Percentiles rank a stretch among this genome's conserved stretches.
These are phyloP conservation scores for Nycticebus coucang DNA, from an alignment of 2,113 vertebrate genomes.

Conservation along the genomic window DNA sequence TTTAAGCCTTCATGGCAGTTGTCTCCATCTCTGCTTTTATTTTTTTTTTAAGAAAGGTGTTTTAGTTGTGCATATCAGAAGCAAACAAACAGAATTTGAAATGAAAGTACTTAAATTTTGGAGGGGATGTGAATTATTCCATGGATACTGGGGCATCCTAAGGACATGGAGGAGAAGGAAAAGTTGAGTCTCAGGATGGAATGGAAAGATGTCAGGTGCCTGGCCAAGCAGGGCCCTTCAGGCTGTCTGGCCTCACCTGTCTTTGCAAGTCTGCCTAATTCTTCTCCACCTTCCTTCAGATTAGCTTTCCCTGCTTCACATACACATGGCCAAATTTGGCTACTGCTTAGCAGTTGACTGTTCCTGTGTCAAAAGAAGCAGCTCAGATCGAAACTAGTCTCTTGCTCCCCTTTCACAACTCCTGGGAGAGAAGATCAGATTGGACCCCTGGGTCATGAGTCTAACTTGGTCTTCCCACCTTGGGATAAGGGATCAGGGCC, in stretches of 20 bases:
- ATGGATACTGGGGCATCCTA: not conserved
- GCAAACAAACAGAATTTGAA: constrained; percentile 41
- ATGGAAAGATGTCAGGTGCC: not conserved
- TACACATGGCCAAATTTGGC: not conserved
- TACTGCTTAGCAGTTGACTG: not conserved
- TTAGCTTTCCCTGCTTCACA: not conserved
- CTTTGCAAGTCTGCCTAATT: not conserved
- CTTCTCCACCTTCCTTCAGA: not conserved
- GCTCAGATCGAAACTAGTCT: not conserved
- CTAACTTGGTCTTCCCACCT: not conserved
- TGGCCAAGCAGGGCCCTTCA: not conserved
- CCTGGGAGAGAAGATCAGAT: not conserved
- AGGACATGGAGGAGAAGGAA: not conserved
- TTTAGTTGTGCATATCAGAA: not conserved
- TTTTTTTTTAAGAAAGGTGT: not conserved
- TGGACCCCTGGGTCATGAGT: not conserved
- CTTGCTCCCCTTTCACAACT: not conserved
- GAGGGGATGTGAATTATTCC: not conserved
- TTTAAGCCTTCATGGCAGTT: not conserved
- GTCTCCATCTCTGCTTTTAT: not conserved
- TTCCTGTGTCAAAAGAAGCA: not conserved
- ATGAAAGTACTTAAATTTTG: not conserved
- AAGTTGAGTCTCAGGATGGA: not conserved
- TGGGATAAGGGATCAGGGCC: not conserved
- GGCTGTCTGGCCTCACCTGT: not conserved